Base-by-base conservation (phyloP, 2,113 vertebrate species). In the Carassius auratus region DNA sequence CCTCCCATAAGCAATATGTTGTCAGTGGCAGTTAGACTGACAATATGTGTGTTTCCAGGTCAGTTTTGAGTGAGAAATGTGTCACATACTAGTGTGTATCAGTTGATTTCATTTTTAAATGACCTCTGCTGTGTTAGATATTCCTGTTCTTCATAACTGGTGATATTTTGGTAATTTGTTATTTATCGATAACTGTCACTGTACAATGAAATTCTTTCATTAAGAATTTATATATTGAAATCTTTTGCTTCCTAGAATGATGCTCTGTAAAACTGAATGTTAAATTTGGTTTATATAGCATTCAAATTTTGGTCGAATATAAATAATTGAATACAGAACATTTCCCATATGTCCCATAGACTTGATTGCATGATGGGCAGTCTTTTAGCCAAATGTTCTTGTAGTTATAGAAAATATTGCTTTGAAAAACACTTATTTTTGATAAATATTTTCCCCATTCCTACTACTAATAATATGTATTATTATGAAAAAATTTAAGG, bases 21-120 rank as follows among this genome's bases (percentile, higher is more conserved):
- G 30, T 79, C 17, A 30, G 1, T 36, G 15, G 7, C 30, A 36
- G 30, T 19, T 61, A 61, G 3, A 64, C 5, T 69, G 26, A 59
- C 3, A 61, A 10, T 45, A 52, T 50, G 74, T 77, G 78, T 66
- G 61, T 81, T 68, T 81, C 38, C 78, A 81, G 78, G n/a, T 66
- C 78, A 48, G 13, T 81, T 59, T 81, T 66, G 57, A 23, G n/a
- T 23, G 15, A 64, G 59, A 81, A 66, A 66, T 48, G 36, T 26
- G 33, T 61, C 33, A 15, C 8, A 13, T 48, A 48, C 1, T 81
- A 13, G n/a, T 17, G 38, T 55, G 26, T 30, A 57, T 19, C 14
- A 33, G 10, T 48, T 3, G 3, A 13, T 13, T 15, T 48, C 8
- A 14, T 74, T 74, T 74, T 74, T 21, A 71, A 42, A 42, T 12